phyloP scores from a whole-genome alignment of 1,140 invertebrate genomes.

The Linepithema humile region DNA sequence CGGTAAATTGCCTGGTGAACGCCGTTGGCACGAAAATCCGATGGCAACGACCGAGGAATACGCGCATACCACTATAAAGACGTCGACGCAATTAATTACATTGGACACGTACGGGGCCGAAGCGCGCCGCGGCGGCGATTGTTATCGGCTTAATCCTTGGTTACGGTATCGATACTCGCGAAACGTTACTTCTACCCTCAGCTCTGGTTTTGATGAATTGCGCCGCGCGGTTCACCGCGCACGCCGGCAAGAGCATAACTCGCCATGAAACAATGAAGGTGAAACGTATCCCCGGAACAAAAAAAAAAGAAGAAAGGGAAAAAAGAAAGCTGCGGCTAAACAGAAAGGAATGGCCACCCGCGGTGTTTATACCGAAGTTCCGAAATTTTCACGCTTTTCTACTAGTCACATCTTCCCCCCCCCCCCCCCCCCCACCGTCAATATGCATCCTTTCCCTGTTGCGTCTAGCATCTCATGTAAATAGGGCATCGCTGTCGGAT shows the following conservation, averaged over 20 bases:
- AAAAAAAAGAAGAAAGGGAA: background rate
- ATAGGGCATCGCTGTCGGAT: conserved; percentile 53
- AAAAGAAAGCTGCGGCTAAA: background rate
- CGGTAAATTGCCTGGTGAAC: conserved; percentile 25
- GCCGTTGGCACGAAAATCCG: conserved; percentile 1
- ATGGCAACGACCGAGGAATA: background rate
- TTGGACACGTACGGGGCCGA: background rate
- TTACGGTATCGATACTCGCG: conserved; percentile 40
- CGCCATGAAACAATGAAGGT: conserved; percentile 45
- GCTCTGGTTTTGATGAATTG: conserved; percentile 52
- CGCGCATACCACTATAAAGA: conserved; percentile 40
- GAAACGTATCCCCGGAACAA: background rate
- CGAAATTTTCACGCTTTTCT: conserved; percentile 71
- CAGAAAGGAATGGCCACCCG: conserved; percentile 58
- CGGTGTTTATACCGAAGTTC: conserved; percentile 57
- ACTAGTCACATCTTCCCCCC: conserved; percentile 24
- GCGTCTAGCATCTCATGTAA: conserved; percentile 56
- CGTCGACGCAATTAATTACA: conserved; percentile 45
- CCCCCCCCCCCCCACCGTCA: background rate
- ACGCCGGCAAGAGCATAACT: conserved; percentile 38
- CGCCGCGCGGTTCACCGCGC: conserved; percentile 41
- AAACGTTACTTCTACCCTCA: conserved; percentile 16
- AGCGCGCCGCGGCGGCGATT: conserved; percentile 27
- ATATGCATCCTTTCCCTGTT: too few relatives aligned
- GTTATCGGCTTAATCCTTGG: conserved; percentile 46